Percentiles rank a stretch among this genome's conserved stretches.
These are phyloP conservation scores for Neosalanx taihuensis DNA, from an alignment of 2,797 vertebrate genomes.

Conservation along the genomic window DNA sequence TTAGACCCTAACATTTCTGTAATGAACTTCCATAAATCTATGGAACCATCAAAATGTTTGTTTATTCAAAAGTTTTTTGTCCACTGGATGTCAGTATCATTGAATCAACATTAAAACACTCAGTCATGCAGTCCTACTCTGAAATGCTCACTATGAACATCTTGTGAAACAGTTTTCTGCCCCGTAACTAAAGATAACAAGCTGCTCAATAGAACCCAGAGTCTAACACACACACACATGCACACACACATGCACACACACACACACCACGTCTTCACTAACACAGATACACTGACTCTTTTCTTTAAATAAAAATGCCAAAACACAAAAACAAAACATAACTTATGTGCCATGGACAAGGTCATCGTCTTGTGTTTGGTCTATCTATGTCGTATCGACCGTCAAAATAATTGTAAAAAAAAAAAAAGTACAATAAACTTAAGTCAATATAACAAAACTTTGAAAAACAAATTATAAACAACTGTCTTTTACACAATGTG, in stretches of 20 bases:
- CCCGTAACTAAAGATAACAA: neutral
- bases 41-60: conserved; percentile 17
- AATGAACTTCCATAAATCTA: neutral
- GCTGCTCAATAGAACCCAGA: neutral
- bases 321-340: neutral
- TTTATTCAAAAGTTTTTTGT: conserved; percentile 36
- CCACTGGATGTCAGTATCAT: neutral
- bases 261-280: conserved; percentile 21
- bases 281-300: conserved; percentile 12
- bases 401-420: neutral
- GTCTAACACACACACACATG: conserved; percentile 7
- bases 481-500: too few relatives aligned
- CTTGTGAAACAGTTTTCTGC: conserved; percentile 31
- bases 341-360: neutral
- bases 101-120: conserved; percentile 26
- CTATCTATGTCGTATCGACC: neutral
- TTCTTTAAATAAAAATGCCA: neutral
- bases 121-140: conserved; percentile 42
- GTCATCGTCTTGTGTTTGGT: neutral
- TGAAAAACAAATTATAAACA: neutral
- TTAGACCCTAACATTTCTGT: neutral
- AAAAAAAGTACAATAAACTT: neutral
- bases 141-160: conserved; percentile 11
- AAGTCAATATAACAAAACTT: neutral
- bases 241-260: too few relatives aligned